Evolutionary conservation across 2,113 vertebrate species (phyloP), one percentile per base, ranked within the genome.

Genomic region (Rousettus leschenaultii): DNA sequence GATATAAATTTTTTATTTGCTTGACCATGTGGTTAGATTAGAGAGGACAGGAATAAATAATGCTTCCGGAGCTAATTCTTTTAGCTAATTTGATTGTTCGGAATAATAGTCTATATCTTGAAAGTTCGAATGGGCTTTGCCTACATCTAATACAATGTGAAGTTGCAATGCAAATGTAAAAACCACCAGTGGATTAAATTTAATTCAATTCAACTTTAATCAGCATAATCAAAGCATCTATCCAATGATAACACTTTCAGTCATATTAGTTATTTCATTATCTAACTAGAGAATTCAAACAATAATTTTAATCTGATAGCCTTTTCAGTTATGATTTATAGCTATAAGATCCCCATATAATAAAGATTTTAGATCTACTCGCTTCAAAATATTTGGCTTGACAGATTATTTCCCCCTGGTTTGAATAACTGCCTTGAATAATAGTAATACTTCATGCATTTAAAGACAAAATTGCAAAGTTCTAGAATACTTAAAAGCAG

Each of bases 301-400:
- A 79, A 53, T 77, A 53, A 22, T 85, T 90, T 92, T 91, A 35
- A 78, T 78, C 51, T 83, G n/a, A 78, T 94, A 63, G 28, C 5
- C 9, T 74, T 95, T 94, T 94, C 16, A 73, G 28, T 90, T 59
- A 79, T 45, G 9, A 18, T 70, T 96, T 89, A 48, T 61, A 73
- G 16, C 2, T 48, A 73, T 0, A 35, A 51, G 55, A 94, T 61
- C 80, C 35, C 24, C 18, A 33, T 83, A 71, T 30, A 93, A 65
- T n/a, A 15, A 86, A 18, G 10, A 0, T 26, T 91, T 79, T 63
- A 77, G 22, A 38, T 71, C 2, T 66, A 66, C 4, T 9, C 30
- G 28, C 21, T 71, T 87, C 38, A 85, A 93, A 95, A 93, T 80
- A 88, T 70, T 95, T 91, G 51, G 0, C 35, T 63, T 87, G 70